Conservation (phyloP, 2,113 vertebrate species). For the Odontesthes bonariensis region DNA sequence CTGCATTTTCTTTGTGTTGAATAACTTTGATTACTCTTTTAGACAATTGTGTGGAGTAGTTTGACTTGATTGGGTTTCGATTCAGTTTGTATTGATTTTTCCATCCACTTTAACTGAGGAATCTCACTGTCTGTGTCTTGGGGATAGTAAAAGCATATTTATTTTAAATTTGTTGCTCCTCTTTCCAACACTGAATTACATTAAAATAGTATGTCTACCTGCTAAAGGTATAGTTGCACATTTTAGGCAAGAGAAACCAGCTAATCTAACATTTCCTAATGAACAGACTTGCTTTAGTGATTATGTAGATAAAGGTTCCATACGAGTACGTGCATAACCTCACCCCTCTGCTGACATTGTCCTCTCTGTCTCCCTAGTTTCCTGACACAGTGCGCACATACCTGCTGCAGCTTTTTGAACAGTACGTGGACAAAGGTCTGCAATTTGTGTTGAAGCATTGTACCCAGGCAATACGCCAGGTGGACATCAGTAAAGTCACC, state of each 20-base stretch:
- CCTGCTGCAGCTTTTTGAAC: conserved; percentile 85
- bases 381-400: conserved; percentile 76
- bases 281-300: too few species aligned
- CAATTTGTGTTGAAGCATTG: conserved; percentile 85
- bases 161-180: too few species aligned
- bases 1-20: neutral
- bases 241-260: too few species aligned
- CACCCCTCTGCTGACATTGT: neutral
- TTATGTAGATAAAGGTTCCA: neutral
- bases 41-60: neutral
- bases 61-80: conserved; percentile 22
- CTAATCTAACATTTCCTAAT: too few species aligned
- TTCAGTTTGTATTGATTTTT: conserved; percentile 29
- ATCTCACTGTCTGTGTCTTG: too few species aligned
- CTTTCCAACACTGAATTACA: too few species aligned
- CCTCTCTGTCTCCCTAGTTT: conserved; percentile 35
- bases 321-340: neutral
- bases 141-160: too few species aligned
- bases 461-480: conserved; percentile 87
- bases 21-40: conserved; percentile 4
- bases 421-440: conserved; percentile 87
- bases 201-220: too few species aligned
- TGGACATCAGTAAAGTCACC: conserved; percentile 91
- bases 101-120: too few species aligned
- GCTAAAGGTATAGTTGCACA: too few species aligned